Percentiles rank a stretch among this genome's conserved stretches.
Evolutionary conservation across 2,797 vertebrate genomes (phyloP).

Genomic region (Halcyon smyrnensis): DNA sequence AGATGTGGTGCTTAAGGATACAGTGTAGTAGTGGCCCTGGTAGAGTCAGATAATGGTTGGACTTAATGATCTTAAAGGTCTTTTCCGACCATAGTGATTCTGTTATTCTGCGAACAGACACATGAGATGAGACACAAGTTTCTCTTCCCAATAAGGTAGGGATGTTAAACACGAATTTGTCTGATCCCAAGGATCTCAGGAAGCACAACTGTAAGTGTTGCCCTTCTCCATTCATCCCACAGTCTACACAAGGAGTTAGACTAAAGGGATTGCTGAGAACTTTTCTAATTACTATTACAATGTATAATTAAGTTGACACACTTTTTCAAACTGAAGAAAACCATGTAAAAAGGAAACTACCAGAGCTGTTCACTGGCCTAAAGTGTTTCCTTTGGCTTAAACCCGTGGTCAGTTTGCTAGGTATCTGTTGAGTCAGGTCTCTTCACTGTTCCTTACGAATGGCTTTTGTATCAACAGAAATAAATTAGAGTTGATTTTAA

Average conservation of each 20-base stretch:
- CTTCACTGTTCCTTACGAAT: background rate
- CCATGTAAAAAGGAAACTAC: background rate
- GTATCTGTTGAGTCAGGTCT: background rate
- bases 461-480: background rate
- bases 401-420: background rate
- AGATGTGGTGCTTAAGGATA: too few relatives aligned
- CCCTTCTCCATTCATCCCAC: background rate
- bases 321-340: background rate
- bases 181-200: background rate
- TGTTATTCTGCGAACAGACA: background rate
- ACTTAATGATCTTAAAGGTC: too few relatives aligned
- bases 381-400: background rate
- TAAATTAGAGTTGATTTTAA: background rate
- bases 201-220: background rate
- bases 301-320: background rate
- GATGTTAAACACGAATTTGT: background rate
- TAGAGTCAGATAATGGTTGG: too few relatives aligned
- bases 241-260: background rate
- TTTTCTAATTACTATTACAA: background rate
- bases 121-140: background rate
- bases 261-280: background rate
- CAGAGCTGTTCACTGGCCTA: background rate
- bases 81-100: too few relatives aligned
- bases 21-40: too few relatives aligned
- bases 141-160: background rate